These are phyloP conservation scores for Ciona savignyi DNA, from an alignment of 23 tunicate genomes.

Conservation along the genomic window DNA sequence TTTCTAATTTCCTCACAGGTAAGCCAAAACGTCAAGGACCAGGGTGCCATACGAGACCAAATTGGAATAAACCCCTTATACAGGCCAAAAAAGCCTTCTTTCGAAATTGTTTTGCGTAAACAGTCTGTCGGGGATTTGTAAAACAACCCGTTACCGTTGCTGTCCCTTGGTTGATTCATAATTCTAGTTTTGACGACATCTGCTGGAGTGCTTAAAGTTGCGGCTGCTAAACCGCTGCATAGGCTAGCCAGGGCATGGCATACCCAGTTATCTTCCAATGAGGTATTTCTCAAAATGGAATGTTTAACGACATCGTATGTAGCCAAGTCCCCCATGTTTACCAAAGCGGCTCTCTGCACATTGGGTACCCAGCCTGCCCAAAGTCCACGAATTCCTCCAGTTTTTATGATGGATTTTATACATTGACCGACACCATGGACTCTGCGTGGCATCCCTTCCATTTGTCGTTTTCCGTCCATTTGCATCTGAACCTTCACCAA, in stretches of 20 bases:
- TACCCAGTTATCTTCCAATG: constrained; percentile 56
- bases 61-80: constrained; percentile 84
- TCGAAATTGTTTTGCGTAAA: constrained; percentile 33
- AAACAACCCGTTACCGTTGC: constrained; percentile 47
- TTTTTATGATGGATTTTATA: constrained; percentile 20
- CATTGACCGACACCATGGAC: constrained; percentile 45
- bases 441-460: constrained; percentile 77
- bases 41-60: constrained; percentile 91
- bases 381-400: constrained; percentile 46
- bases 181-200: constrained; percentile 87
- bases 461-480: constrained; percentile 62
- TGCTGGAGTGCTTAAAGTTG: constrained; percentile 77
- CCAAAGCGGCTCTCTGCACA: constrained; percentile 88
- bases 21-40: constrained; percentile 91
- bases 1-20: constrained; percentile 71
- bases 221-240: constrained; percentile 77
- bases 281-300: constrained; percentile 32
- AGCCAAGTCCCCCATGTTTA: constrained; percentile 80
- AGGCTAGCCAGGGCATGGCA: constrained; percentile 39
- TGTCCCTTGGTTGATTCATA: constrained; percentile 85
- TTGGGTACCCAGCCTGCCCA: constrained; percentile 90
- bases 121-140: constrained; percentile 71
- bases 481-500: constrained; percentile 95
- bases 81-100: constrained; percentile 72
- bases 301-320: constrained; percentile 77